Evolutionary conservation across 2,888 invertebrate species (phyloP).

Genomic region (Rhamnusium bicolor): DNA sequence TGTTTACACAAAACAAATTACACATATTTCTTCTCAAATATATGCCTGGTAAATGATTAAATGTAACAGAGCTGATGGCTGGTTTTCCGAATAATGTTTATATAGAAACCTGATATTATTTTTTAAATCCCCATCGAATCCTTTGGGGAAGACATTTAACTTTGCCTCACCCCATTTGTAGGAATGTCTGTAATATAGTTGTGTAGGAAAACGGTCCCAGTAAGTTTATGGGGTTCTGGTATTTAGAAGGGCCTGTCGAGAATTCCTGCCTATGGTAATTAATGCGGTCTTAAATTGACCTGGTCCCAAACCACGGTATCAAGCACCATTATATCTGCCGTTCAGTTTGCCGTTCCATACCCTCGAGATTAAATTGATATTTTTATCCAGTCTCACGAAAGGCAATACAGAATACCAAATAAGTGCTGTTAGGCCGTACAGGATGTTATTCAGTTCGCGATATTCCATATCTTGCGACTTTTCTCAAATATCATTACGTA

Average conservation of each 20-base stretch:
- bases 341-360: not conserved
- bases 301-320: not conserved
- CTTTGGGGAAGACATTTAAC: no score
- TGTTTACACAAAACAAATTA: no score
- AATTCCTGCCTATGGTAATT: not conserved
- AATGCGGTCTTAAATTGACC: not conserved
- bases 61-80: no score
- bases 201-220: not conserved
- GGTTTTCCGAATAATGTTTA: no score
- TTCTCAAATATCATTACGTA: not conserved
- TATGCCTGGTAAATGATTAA: no score
- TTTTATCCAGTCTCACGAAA: not conserved
- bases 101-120: no score
- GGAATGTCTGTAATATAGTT: not conserved
- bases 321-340: not conserved
- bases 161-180: no score
- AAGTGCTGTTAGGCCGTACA: not conserved
- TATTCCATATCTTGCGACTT: not conserved
- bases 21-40: no score
- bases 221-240: not conserved
- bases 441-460: not conserved
- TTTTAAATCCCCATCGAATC: no score
- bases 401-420: not conserved
- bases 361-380: not conserved
- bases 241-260: not conserved